These are phyloP conservation scores for Protobothrops flavoviridis DNA, from an alignment of 2,113 vertebrate species.

Conservation along the genomic window DNA sequence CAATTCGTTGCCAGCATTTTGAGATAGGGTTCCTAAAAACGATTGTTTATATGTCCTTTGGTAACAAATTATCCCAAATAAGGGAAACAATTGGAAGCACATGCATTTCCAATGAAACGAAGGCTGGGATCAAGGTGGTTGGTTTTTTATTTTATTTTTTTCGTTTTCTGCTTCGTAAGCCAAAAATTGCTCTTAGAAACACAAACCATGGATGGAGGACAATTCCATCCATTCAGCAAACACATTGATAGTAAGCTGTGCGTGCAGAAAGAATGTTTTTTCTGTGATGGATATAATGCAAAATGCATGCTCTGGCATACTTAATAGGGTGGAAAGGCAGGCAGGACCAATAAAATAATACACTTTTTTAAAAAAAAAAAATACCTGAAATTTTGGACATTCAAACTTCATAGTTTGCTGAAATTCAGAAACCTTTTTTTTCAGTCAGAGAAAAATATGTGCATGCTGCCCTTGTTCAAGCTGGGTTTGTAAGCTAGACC, in stretches of 20 bases:
- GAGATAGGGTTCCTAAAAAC: not conserved
- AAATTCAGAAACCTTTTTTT: not conserved
- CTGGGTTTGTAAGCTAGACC: slow-evolving; percentile 1
- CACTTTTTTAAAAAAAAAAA: not conserved
- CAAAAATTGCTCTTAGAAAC: not conserved
- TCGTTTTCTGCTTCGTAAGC: not conserved
- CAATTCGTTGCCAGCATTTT: not conserved
- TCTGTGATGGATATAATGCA: not conserved
- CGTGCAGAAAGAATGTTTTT: slow-evolving; percentile 10
- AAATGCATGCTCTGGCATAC: not conserved
- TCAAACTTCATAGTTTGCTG: not conserved
- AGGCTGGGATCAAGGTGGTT: not conserved
- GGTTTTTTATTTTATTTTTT: not conserved
- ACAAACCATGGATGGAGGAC: not conserved
- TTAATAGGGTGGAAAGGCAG: not conserved
- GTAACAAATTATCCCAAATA: not conserved
- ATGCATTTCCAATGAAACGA: not conserved
- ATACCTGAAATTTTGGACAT: slow-evolving; percentile 1
- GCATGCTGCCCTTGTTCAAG: not conserved
- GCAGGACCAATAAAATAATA: not conserved
- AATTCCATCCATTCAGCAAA: slow-evolving; percentile 15
- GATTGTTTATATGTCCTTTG: not conserved
- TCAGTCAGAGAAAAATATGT: not conserved
- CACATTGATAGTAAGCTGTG: not conserved
- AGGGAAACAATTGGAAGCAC: not conserved